Evolutionary conservation across 2,888 invertebrate species (phyloP).

Genomic region (Tetheella fluctuosa): DNA sequence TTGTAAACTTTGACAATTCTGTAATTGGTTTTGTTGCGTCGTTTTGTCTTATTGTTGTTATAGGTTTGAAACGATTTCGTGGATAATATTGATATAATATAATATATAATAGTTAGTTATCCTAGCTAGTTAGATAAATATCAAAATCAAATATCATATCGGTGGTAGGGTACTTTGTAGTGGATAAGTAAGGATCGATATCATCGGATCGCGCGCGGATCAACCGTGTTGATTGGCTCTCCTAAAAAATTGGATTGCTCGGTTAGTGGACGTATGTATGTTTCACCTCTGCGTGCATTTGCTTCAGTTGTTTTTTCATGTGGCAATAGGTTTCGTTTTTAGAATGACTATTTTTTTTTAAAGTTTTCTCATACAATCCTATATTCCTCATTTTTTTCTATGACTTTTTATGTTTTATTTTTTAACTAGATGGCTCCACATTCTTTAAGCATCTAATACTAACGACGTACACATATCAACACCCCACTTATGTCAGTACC

Average conservation of each 20-base stretch:
- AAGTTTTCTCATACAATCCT: no score
- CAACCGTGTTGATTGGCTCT: conserved; percentile 64
- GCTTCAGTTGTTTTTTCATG: neutral
- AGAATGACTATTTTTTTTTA: no score
- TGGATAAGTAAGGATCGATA: conserved; percentile 35
- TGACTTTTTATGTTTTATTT: no score
- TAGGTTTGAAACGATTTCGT: neutral
- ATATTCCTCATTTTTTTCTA: no score
- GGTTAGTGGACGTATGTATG: conserved; percentile 23
- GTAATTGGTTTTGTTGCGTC: conserved; percentile 17
- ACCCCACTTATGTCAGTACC: neutral
- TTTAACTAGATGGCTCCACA: neutral
- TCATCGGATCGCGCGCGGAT: conserved; percentile 38
- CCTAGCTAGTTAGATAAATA: no score
- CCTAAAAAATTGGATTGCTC: conserved; percentile 32
- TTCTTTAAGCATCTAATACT: neutral
- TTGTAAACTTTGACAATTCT: conserved; percentile 15
- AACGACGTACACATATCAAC: conserved; percentile 1
- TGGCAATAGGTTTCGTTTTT: no score
- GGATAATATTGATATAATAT: no score
- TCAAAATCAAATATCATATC: no score
- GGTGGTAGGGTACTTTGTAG: no score
- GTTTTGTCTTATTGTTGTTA: conserved; percentile 9
- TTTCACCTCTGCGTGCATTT: conserved; percentile 20
- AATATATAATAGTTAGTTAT: no score